Evolutionary conservation across 2,113 vertebrate species (phyloP), one percentile per base, ranked within the genome.

Genomic region (Spilogale gracilis): DNA sequence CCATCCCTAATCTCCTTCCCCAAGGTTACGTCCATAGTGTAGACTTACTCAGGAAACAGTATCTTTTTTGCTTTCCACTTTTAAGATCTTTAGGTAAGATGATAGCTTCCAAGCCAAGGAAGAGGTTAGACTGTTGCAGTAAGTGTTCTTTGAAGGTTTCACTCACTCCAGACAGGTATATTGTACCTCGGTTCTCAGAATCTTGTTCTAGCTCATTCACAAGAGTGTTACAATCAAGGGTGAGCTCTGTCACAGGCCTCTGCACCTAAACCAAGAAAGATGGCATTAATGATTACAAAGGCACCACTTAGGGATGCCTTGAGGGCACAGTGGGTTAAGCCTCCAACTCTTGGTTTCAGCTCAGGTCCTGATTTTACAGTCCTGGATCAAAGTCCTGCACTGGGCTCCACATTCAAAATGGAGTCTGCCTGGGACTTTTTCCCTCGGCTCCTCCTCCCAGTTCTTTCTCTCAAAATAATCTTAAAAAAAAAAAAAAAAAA

Each of bases 21-120:
- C 81, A 56, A 50, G 30, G 54, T 30, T 81, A 60, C 21, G 91
- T 89, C 43, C 11, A 14, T 56, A n/a, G 54, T 8, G 60, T 0
- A 82, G 74, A 99, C 99, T 99, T 97, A 99, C 99, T 98, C 96
- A 99, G 98, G 97, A 98, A 99, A 20, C 99, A 99, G 84, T 99
- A 99, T 91, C 94, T 98, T 90, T 97, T 93, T 38, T 78, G 73
- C 96, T 98, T 99, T 97, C 98, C 98, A 73, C 43, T 98, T 94
- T 93, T 85, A 61, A 94, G 95, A 96, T 98, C 98, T 86, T 96
- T 98, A 13, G 99, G 98, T 82, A 98, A 95, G 84, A 99, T 91
- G 80, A 99, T 17, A 18, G 98, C 96, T 96, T 99, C 94, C 52
- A 99, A 97, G 5, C 97, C 92, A 65, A 99, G 98, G 73, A 99